Evolutionary conservation across 1,140 invertebrate species (phyloP), one percentile per base, ranked within the genome.

Genomic region (Lasioglossum albipes): DNA sequence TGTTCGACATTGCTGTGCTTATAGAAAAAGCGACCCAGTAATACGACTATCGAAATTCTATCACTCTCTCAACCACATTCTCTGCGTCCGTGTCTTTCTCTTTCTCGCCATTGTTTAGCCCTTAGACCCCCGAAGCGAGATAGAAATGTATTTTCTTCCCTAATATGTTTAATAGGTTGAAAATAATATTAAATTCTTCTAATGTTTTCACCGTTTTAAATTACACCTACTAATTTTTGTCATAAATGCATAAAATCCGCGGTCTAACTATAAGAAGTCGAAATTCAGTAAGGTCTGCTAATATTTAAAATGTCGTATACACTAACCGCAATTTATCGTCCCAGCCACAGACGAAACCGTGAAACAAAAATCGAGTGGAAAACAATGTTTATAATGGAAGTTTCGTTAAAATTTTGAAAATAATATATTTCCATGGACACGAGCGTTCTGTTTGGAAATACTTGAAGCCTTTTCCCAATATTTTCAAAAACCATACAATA

Each of bases 1-100:
- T 70, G 64, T 59, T 54, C 65, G 54, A 12, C 59, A 49, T 81
- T 54, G 66, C 70, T 67, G 27, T 3, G n/a, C 20, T 9, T n/a
- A 20, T 18, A 59, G 16, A 16, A 59, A 64, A 72, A 36, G 7
- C 10, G 36, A 7, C 0, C 16, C 0, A 2, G 57, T 5, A 41
- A 59, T 52, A 16, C 9, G 59, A 9, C 31, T 10, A 9, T 52
- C 49, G 7, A 10, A 41, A 20, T 71, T 64, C 49, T 41, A n/a
- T 10, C 20, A 9, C 52, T 42, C 13, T 42, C 13, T 36, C 6
- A 16, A 69, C 69, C 18, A 18, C 7, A 59, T 7, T 20, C 52
- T n/a, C 13, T 20, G 7, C 13, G 2, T 22, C 13, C 31, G 0
- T 22, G 22, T 3, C 6, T 22, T 3, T 31, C 10, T 27, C 2